Evolutionary conservation across 1,140 invertebrate genomes (phyloP).

Genomic region (Melitaea cinxia): DNA sequence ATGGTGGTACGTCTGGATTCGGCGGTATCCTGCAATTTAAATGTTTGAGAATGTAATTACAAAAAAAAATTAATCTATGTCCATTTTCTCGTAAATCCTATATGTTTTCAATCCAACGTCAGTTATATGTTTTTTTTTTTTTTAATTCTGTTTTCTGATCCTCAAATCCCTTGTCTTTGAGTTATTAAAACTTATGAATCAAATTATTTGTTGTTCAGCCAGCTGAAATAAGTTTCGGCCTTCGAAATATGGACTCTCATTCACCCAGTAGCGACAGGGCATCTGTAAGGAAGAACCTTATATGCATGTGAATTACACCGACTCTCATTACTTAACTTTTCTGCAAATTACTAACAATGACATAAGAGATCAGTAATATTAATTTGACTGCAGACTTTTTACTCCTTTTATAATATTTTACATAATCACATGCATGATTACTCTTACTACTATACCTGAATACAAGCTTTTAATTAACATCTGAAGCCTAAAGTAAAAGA

Average conservation of each 20-base stretch:
- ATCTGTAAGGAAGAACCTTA: slow-evolving; percentile 65
- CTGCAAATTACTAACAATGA: slow-evolving; percentile 19
- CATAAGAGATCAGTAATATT: neutral
- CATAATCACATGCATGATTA: neutral
- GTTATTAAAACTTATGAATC: slow-evolving; percentile 24
- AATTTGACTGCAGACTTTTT: neutral
- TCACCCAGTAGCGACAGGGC: slow-evolving; percentile 63
- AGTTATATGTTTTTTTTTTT: too few relatives aligned
- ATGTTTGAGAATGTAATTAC: too few relatives aligned
- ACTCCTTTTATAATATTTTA: neutral
- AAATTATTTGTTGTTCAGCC: slow-evolving; percentile 65
- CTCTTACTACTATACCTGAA: too few relatives aligned
- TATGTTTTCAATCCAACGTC: too few relatives aligned
- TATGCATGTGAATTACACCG: slow-evolving; percentile 51
- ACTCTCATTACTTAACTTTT: slow-evolving; percentile 8
- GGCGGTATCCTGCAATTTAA: too few relatives aligned
- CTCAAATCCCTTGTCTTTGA: neutral
- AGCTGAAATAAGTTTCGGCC: slow-evolving; percentile 69
- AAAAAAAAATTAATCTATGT: too few relatives aligned
- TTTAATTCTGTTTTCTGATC: neutral
- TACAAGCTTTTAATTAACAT: neutral
- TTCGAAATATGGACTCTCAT: slow-evolving; percentile 70
- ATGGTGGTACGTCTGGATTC: too few relatives aligned
- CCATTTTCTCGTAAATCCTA: too few relatives aligned
- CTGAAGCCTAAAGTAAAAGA: neutral